phyloP scores from a whole-genome alignment of 2,888 invertebrate species.

The Cotesia congregata region DNA sequence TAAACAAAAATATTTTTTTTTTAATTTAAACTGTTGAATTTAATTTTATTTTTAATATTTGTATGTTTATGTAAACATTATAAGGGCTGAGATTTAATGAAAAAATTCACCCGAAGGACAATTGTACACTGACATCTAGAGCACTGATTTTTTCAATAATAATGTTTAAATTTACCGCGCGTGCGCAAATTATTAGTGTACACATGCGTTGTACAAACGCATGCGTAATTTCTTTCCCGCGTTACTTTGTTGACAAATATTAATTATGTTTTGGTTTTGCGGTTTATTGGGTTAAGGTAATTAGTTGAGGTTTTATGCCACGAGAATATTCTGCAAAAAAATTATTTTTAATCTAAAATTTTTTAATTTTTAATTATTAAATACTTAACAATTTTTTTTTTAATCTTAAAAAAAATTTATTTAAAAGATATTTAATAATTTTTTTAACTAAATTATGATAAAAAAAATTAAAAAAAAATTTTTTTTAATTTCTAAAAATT shows the following conservation, averaged over 20 bases:
- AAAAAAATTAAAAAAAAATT: too few species aligned
- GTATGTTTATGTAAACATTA: not conserved
- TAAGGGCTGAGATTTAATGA: not conserved
- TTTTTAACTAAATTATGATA: too few species aligned
- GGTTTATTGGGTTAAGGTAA: too few species aligned
- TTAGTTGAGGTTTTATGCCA: too few species aligned
- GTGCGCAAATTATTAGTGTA: not conserved
- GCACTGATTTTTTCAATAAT: not conserved
- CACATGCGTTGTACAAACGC: not conserved
- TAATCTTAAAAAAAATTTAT: too few species aligned
- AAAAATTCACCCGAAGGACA: not conserved
- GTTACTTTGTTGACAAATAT: not conserved
- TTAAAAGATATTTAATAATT: too few species aligned
- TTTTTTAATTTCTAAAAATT: too few species aligned
- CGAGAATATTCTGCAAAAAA: too few species aligned
- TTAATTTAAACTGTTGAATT: not conserved
- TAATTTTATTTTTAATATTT: not conserved
- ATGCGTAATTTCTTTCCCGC: not conserved
- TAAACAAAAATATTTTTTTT: not conserved
- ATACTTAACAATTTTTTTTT: too few species aligned
- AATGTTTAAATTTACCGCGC: not conserved
- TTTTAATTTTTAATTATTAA: too few species aligned
- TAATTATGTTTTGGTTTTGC: too few species aligned
- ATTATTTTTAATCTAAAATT: too few species aligned
- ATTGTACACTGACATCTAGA: not conserved